A percentile compares a stretch with the other conserved stretches of the same genome.
Conservation (phyloP, 2,113 vertebrate genomes). For the Formicarius rufipectus region DNA sequence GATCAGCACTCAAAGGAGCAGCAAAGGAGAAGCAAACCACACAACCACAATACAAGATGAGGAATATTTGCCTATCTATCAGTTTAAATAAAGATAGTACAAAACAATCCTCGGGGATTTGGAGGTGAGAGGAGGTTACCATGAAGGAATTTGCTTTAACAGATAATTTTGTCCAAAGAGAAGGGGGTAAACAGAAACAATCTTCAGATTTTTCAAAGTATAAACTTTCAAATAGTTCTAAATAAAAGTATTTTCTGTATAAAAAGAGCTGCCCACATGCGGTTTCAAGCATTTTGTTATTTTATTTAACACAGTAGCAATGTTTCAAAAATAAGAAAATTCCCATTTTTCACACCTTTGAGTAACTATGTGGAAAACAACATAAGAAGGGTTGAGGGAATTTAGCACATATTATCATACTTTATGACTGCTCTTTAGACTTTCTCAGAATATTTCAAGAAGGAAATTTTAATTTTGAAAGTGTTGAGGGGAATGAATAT, state of each 20-base stretch:
- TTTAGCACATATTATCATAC: background rate
- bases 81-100: background rate
- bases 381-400: background rate
- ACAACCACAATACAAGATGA: background rate
- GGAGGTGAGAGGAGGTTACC: background rate
- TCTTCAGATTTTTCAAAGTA: background rate
- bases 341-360: background rate
- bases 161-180: background rate
- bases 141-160: background rate
- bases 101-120: background rate
- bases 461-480: background rate
- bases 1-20: background rate
- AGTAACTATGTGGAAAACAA: background rate
- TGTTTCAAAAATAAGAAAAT: background rate
- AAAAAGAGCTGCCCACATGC: background rate
- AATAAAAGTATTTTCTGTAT: background rate
- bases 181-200: background rate
- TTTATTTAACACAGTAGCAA: background rate
- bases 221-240: background rate
- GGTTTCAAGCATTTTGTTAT: background rate
- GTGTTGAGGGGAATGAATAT: background rate
- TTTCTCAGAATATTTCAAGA: background rate
- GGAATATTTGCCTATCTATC: background rate
- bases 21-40: background rate
- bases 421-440: background rate